Conservation (phyloP, 2,797 vertebrate species). For the Erethizon dorsatum region DNA sequence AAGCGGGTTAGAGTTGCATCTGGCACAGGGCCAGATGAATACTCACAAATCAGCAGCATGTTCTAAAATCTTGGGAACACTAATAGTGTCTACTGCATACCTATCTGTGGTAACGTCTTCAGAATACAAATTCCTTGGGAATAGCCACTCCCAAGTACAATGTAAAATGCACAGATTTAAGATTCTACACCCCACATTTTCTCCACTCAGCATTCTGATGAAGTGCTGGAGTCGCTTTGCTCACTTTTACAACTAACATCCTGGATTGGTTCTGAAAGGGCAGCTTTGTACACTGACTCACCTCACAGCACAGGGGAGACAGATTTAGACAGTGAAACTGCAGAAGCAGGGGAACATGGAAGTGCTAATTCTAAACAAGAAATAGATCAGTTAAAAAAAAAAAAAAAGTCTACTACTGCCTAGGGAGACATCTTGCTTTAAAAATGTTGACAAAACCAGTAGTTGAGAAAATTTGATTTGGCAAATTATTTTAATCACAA, state of each 20-base stretch:
- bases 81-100: rapidly evolving
- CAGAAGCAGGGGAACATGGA: background rate
- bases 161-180: rapidly evolving
- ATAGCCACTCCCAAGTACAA: background rate
- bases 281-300: slow-evolving; percentile 17
- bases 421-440: background rate
- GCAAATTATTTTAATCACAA: background rate
- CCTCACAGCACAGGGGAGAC: background rate
- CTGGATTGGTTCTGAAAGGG: background rate
- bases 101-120: background rate
- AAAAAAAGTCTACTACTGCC: background rate
- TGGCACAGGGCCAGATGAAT: too few species aligned
- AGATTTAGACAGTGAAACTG: slow-evolving; percentile 47
- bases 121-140: background rate
- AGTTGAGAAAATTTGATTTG: background rate
- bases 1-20: rapidly evolving
- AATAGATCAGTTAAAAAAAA: background rate
- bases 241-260: too few species aligned
- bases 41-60: background rate
- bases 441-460: background rate
- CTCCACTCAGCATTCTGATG: background rate
- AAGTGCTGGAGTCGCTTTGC: too few species aligned
- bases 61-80: background rate
- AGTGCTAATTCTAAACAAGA: slow-evolving; percentile 50
- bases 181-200: background rate